Conservation (phyloP, 1,140 invertebrate species). For the Procambarus virginalis region DNA sequence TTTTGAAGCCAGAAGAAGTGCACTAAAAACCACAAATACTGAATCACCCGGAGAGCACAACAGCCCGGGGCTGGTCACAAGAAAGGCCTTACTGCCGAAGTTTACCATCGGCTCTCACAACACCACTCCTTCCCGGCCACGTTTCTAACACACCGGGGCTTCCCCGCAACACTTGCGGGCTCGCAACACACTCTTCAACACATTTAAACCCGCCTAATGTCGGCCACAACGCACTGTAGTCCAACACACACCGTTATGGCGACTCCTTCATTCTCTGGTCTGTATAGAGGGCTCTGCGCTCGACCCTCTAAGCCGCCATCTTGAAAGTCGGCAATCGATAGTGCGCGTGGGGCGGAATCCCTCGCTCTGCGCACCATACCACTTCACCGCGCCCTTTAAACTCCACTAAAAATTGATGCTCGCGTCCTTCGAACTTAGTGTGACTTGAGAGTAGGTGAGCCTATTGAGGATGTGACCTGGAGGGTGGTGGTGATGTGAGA, state of each 20-base stretch:
- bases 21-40: slow-evolving; percentile 57
- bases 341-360: slow-evolving; percentile 6
- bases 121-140: slow-evolving; percentile 22
- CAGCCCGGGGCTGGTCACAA: slow-evolving; percentile 41
- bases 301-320: slow-evolving; percentile 45
- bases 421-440: neutral
- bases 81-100: slow-evolving; percentile 59
- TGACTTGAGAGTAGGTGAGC: neutral
- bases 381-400: slow-evolving; percentile 20
- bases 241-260: slow-evolving; percentile 57
- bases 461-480: neutral
- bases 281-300: slow-evolving; percentile 51
- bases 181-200: slow-evolving; percentile 45
- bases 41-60: slow-evolving; percentile 23
- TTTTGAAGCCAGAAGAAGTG: slow-evolving; percentile 49
- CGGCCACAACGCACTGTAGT: slow-evolving; percentile 45
- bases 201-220: slow-evolving; percentile 49
- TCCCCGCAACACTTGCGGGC: slow-evolving; percentile 13
- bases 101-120: slow-evolving; percentile 61
- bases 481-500: too few species aligned
- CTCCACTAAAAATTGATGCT: slow-evolving; percentile 34
- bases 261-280: slow-evolving; percentile 42
- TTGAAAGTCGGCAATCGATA: slow-evolving; percentile 62
- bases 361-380: neutral
- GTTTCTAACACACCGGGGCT: slow-evolving; percentile 15